Evolutionary conservation across 2,113 vertebrate species (phyloP).

Genomic region (Elephantulus edwardii): DNA sequence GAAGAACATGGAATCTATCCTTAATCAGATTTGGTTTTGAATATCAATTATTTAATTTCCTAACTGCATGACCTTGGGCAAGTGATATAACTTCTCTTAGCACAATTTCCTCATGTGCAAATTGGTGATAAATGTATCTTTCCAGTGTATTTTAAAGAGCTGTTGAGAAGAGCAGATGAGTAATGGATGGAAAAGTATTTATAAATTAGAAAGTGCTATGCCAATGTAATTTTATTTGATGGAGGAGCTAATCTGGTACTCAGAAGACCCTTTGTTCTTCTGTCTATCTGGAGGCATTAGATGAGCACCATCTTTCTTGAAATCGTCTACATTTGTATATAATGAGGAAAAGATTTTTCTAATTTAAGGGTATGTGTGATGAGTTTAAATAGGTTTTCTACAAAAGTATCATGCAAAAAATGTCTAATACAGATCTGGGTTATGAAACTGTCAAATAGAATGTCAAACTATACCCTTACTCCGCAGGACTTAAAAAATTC

Average conservation of each 20-base stretch:
- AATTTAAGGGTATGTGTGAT: neutral
- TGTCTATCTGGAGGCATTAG: neutral
- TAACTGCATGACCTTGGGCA: neutral
- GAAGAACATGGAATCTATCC: neutral
- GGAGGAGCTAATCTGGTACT: neutral
- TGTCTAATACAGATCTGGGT: neutral
- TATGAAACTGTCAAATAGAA: conserved; percentile 24
- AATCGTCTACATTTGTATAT: neutral
- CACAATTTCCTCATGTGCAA: neutral
- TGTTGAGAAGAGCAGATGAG: neutral
- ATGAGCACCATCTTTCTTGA: conserved; percentile 15
- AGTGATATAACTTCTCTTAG: neutral
- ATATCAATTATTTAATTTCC: neutral
- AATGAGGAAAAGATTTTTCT: conserved; percentile 11
- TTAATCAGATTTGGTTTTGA: neutral
- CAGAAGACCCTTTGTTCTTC: neutral
- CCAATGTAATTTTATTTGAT: conserved; percentile 15
- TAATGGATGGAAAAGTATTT: conserved; percentile 9
- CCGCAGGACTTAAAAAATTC: conserved; percentile 14
- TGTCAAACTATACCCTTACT: conserved; percentile 13
- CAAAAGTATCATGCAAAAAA: neutral
- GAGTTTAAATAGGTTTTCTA: conserved; percentile 13
- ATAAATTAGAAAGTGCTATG: neutral
- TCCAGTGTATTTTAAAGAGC: neutral
- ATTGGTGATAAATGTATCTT: conserved; percentile 9